Percentiles rank a stretch among this genome's conserved stretches.
phyloP scores from a whole-genome alignment of 1,140 invertebrate genomes.

The Medauroidea extradentata region DNA sequence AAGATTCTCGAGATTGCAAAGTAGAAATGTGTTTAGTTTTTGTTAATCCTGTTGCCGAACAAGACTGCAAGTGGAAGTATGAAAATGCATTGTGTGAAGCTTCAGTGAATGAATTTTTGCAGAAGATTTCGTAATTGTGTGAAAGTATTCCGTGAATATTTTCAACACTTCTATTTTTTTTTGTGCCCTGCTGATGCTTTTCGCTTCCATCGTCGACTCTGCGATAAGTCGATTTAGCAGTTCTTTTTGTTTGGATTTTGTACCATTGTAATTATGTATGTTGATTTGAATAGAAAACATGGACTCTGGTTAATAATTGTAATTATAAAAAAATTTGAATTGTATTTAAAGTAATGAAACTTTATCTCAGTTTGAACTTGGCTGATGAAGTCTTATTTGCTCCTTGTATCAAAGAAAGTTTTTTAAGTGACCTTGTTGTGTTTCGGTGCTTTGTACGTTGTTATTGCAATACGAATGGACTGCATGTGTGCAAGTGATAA shows the following conservation, averaged over 20 bases:
- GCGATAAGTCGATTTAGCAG: background rate
- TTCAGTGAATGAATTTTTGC: constrained; percentile 11
- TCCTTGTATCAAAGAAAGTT: constrained; percentile 8
- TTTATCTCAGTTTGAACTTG: constrained; percentile 3
- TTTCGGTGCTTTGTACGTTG: constrained; percentile 8
- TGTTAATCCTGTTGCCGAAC: constrained; percentile 8
- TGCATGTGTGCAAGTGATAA: background rate
- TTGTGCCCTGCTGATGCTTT: constrained; percentile 9
- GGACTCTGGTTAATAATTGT: background rate
- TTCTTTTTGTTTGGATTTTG: constrained; percentile 4
- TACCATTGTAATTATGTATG: constrained; percentile 15
- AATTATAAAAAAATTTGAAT: constrained; percentile 1
- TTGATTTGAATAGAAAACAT: constrained; percentile 1
- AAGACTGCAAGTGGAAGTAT: constrained; percentile 3
- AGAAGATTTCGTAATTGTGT: constrained; percentile 5
- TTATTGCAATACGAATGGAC: background rate
- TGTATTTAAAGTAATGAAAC: constrained; percentile 6
- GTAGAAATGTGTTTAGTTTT: constrained; percentile 14
- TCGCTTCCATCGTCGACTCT: constrained; percentile 8
- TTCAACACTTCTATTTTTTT: constrained; percentile 1
- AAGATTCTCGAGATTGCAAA: constrained; percentile 8
- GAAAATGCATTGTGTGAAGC: constrained; percentile 15
- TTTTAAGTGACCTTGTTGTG: constrained; percentile 14
- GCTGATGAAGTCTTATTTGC: constrained; percentile 6
- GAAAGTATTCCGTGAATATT: constrained; percentile 18